Percentiles rank a stretch among this genome's conserved stretches.
phyloP scores from a whole-genome alignment of 2,888 invertebrate species.

The Nomada flava region DNA sequence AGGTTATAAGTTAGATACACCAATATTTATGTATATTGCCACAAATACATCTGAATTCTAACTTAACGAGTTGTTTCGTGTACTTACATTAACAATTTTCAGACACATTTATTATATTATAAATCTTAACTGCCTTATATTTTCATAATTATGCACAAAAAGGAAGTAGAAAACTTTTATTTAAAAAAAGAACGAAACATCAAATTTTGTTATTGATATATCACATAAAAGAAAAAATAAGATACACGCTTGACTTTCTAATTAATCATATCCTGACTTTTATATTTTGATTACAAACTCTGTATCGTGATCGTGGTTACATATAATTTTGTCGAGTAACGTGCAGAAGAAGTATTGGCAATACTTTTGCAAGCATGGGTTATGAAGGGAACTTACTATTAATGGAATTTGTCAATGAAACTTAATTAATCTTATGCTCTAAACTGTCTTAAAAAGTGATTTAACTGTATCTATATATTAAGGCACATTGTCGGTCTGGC shows the following conservation, averaged over 20 bases:
- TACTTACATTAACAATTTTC: constrained; percentile 21
- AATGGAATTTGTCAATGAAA: constrained; percentile 57
- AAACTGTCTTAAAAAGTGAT: constrained; percentile 42
- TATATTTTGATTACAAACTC: constrained; percentile 39
- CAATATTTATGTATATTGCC: constrained; percentile 62
- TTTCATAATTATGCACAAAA: constrained; percentile 8
- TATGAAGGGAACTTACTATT: constrained; percentile 24
- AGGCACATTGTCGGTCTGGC: constrained; percentile 68
- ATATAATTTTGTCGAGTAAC: constrained; percentile 32
- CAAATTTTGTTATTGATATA: constrained; percentile 20
- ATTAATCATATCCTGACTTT: constrained; percentile 38
- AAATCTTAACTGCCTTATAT: constrained; percentile 16
- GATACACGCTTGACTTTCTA: constrained; percentile 39
- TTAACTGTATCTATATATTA: constrained; percentile 58
- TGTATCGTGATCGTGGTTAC: constrained; percentile 16
- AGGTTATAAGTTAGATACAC: constrained; percentile 54
- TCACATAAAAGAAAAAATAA: constrained; percentile 53
- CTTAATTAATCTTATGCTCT: constrained; percentile 61
- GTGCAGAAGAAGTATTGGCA: constrained; percentile 15
- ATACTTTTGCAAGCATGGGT: constrained; percentile 19
- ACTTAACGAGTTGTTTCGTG: constrained; percentile 37
- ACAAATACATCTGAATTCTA: constrained; percentile 58
- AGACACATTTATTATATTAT: constrained; percentile 16
- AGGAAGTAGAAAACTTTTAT: constrained; percentile 20
- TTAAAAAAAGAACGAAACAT: constrained; percentile 11